These are phyloP conservation scores for Meloidogyne exigua DNA, from an alignment of 1,140 invertebrate genomes.

Conservation along the genomic window DNA sequence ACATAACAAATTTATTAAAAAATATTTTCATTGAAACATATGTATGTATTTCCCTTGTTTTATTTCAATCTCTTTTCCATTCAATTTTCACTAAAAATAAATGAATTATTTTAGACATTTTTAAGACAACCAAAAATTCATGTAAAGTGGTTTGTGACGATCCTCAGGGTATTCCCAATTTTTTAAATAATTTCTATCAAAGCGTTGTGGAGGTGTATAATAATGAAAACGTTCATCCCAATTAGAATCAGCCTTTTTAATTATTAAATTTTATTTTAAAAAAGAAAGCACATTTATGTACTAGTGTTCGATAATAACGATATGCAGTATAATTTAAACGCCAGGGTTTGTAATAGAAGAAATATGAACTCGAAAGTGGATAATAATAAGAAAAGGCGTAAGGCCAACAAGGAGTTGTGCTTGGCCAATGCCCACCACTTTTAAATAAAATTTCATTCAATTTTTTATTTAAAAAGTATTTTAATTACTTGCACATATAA, in stretches of 20 bases:
- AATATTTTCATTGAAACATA: slow-evolving; percentile 11
- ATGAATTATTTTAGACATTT: background rate
- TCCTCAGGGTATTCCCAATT: slow-evolving; percentile 3
- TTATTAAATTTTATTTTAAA: background rate
- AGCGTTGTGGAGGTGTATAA: slow-evolving; percentile 20
- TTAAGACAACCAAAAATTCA: background rate
- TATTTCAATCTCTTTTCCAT: background rate
- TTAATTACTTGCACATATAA: slow-evolving; percentile 15
- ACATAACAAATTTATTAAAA: background rate
- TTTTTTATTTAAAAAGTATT: background rate
- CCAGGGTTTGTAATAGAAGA: slow-evolving; percentile 23
- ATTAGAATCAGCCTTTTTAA: slow-evolving; percentile 14
- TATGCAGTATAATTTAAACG: slow-evolving; percentile 1
- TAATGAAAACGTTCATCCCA: slow-evolving; percentile 24
- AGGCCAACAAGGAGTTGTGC: slow-evolving; percentile 20
- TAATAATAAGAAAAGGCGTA: slow-evolving; percentile 27
- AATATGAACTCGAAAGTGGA: slow-evolving; percentile 25
- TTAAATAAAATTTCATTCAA: background rate
- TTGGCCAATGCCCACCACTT: slow-evolving; percentile 26
- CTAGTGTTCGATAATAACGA: slow-evolving; percentile 23
- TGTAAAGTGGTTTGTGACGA: slow-evolving; percentile 9
- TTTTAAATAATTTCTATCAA: background rate
- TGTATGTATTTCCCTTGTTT: too few relatives aligned
- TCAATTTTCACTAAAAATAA: background rate
- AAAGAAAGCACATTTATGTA: background rate